Conservation (phyloP, 1,140 invertebrate genomes). For the Aphelenchoides fujianensis region DNA sequence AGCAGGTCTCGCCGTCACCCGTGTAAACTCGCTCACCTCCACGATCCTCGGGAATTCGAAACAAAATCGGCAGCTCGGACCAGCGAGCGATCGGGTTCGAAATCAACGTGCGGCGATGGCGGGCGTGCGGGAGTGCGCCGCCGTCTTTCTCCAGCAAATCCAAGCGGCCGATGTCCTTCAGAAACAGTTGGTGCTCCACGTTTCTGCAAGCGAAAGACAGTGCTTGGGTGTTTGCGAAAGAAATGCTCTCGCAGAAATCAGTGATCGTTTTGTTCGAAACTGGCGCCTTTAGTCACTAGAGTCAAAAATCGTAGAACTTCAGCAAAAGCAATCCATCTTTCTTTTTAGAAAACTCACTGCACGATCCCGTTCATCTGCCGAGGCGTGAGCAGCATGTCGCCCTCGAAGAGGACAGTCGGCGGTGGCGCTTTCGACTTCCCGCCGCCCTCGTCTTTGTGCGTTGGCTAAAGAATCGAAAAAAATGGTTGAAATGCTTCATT, state of each 20-base stretch:
- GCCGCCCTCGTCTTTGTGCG: no score
- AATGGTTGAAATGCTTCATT: neutral
- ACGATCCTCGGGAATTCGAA: conserved; percentile 12
- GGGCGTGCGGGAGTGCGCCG: neutral
- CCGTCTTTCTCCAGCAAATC: conserved; percentile 17
- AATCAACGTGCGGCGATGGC: conserved; percentile 27
- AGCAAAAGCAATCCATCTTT: neutral
- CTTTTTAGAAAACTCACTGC: conserved; percentile 9
- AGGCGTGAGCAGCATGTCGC: conserved; percentile 32
- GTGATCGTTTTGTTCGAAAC: no score
- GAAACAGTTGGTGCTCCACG: conserved; percentile 29
- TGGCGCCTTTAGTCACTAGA: neutral
- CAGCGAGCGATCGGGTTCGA: conserved; percentile 24
- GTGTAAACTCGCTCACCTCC: conserved; percentile 19
- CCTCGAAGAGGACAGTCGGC: conserved; percentile 37
- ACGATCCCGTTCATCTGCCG: conserved; percentile 33
- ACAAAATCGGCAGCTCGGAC: conserved; percentile 28
- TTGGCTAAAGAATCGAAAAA: neutral
- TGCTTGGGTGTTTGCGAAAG: no score
- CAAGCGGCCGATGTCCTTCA: conserved; percentile 24
- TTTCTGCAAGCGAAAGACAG: conserved; percentile 31
- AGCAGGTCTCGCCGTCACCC: neutral
- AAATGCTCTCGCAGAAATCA: no score
- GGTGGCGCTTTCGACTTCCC: no score
- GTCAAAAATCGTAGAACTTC: neutral